A percentile compares a stretch with the other conserved stretches of the same genome.
These are phyloP conservation scores for Zaprionus capensis DNA, from an alignment of 1,140 invertebrate species.

Conservation along the genomic window DNA sequence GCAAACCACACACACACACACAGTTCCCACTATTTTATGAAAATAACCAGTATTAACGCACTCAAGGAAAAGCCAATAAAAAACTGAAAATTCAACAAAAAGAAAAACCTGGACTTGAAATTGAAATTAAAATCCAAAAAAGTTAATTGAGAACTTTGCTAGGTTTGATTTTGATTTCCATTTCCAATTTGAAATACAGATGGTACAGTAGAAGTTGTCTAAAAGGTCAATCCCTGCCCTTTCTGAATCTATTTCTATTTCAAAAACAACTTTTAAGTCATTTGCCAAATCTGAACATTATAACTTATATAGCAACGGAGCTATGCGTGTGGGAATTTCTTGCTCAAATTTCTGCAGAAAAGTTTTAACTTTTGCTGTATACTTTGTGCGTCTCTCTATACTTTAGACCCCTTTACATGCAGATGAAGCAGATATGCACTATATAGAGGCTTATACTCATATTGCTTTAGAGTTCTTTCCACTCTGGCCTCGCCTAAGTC, in stretches of 20 bases:
- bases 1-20: not conserved
- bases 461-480: not conserved
- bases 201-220: not conserved
- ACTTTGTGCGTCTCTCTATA: no score
- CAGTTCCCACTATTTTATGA: not conserved
- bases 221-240: no score
- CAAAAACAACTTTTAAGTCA: no score
- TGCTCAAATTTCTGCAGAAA: not conserved
- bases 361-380: no score
- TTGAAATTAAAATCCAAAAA: not conserved
- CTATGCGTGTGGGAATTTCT: not conserved
- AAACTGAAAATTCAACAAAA: not conserved
- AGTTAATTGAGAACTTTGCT: not conserved
- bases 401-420: no score
- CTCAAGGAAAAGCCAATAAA: not conserved
- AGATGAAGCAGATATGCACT: no score
- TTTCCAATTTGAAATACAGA: not conserved
- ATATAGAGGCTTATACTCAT: not conserved
- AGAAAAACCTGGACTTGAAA: not conserved
- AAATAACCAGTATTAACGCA: not conserved
- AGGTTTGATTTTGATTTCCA: no score
- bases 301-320: not conserved
- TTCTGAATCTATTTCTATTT: no score
- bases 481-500: no score
- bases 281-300: not conserved